Base-by-base conservation (phyloP, 2,113 vertebrate genomes). In the Phyllostomus discolor region DNA sequence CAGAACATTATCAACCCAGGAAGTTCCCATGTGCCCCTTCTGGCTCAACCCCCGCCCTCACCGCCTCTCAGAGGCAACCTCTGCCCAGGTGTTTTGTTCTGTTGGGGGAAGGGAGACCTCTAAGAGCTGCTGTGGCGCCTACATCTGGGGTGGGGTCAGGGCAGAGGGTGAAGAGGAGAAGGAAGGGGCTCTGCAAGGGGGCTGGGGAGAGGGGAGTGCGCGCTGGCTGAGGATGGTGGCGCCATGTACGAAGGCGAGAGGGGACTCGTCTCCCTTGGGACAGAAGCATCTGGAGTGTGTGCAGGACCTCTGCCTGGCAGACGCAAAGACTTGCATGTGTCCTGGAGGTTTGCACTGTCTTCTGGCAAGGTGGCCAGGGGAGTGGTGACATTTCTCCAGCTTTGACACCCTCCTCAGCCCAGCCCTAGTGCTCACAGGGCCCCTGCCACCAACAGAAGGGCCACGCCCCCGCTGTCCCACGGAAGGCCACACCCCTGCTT, bases 11-110 rank as follows among this genome's bases (percentile, higher is more conserved):
- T 62, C 62, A 12, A 46, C 70, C 15, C 59, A 0, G 4, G 16
- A 57, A 33, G 59, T 70, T 48, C 81, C 59, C 43, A 2, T 9
- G 5, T 0, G 14, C 57, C 59, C 48, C 7, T 64, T 38, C 16
- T 57, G 1, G 17, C 28, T 28, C 28, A 3, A 1, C n/a, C n/a
- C 62, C 26, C 7, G 0, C 38, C 19, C 0, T 8, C 3, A 4
- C 22, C 17, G 4, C 62, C 41, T 43, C 43, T 54, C 73, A 48
- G 17, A 76, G 73, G 24, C 48, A 16, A 38, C 24, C 8, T 2
- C 35, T 28, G 66, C 43, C 69, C 86, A 22, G 59, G 17, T 31
- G 50, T 8, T 41, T 41, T 26, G 2, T 28, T 11, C 19, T 50
- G 20, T 43, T 64, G 43, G 28, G 28, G 62, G 38, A n/a, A 59